These are phyloP conservation scores for Neomorphus geoffroyi DNA, from an alignment of 2,797 vertebrate genomes.

Conservation along the genomic window DNA sequence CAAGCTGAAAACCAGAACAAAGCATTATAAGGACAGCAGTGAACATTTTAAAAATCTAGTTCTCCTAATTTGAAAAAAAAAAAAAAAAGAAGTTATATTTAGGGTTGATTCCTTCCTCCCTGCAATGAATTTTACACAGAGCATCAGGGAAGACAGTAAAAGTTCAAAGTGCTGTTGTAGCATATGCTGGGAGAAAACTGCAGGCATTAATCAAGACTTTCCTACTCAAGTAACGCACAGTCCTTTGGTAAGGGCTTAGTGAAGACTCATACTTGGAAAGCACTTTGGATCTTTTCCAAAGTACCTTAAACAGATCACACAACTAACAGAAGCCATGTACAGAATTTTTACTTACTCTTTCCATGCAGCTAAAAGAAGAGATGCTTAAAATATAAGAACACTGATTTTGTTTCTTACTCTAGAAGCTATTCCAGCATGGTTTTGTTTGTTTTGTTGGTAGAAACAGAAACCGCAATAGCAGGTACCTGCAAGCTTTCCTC, in stretches of 20 bases:
- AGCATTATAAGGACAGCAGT: neutral
- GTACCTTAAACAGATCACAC: neutral
- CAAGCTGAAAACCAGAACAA: neutral
- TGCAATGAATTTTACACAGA: neutral
- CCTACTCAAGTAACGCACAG: neutral
- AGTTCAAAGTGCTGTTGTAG: neutral
- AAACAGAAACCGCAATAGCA: neutral
- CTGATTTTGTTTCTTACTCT: neutral
- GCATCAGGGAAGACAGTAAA: neutral
- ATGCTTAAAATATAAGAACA: neutral
- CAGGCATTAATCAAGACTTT: neutral
- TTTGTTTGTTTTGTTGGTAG: neutral
- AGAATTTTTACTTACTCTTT: neutral
- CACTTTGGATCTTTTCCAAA: neutral
- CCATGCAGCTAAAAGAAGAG: neutral
- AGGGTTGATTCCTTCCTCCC: neutral
- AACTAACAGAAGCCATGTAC: neutral
- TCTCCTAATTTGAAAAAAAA: neutral
- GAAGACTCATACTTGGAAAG: neutral
- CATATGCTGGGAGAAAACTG: neutral
- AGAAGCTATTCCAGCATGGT: neutral
- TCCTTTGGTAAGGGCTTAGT: neutral
- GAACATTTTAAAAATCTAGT: neutral
- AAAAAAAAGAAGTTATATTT: too few relatives aligned
- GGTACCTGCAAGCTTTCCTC: neutral